A percentile compares a stretch with the other conserved stretches of the same genome.
Conservation (phyloP, 2,797 vertebrate species). For the Oreortyx pictus region DNA sequence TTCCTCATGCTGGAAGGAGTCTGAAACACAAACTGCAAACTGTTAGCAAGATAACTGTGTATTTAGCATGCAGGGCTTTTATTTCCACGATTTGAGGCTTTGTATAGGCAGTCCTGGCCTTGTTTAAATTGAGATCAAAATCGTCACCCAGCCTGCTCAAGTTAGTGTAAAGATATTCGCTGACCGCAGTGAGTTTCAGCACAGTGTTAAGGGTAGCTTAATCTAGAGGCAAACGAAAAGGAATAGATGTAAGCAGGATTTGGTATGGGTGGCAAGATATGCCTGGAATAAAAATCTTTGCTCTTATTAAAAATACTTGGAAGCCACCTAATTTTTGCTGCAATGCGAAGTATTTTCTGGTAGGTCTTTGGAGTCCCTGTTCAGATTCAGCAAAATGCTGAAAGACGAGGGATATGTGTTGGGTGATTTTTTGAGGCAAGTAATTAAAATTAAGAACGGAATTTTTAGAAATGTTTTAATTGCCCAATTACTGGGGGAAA, state of each 20-base stretch:
- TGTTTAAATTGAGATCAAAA: not conserved
- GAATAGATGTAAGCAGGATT: not conserved
- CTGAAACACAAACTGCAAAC: not conserved
- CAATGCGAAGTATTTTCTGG: not conserved
- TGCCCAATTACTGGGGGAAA: not conserved
- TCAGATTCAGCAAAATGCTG: not conserved
- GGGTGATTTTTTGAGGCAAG: not conserved
- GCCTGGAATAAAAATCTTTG: not conserved
- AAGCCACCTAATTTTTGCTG: not conserved
- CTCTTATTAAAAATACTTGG: not conserved
- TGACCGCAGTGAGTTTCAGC: not conserved
- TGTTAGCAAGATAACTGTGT: not conserved
- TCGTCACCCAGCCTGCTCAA: not conserved
- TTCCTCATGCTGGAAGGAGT: accelerated
- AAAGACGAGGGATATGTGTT: not conserved
- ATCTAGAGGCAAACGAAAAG: not conserved
- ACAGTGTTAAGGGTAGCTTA: accelerated
- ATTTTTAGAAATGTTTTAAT: not conserved
- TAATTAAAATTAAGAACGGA: not conserved
- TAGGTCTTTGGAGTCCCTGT: not conserved
- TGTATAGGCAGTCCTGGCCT: accelerated
- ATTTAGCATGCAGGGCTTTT: accelerated
- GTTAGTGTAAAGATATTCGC: not conserved
- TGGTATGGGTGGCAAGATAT: not conserved
- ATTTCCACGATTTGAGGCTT: not conserved